A percentile compares a stretch with the other conserved stretches of the same genome.
These are phyloP conservation scores for Brachirus orientalis DNA, from an alignment of 2,113 vertebrate species.

Conservation along the genomic window DNA sequence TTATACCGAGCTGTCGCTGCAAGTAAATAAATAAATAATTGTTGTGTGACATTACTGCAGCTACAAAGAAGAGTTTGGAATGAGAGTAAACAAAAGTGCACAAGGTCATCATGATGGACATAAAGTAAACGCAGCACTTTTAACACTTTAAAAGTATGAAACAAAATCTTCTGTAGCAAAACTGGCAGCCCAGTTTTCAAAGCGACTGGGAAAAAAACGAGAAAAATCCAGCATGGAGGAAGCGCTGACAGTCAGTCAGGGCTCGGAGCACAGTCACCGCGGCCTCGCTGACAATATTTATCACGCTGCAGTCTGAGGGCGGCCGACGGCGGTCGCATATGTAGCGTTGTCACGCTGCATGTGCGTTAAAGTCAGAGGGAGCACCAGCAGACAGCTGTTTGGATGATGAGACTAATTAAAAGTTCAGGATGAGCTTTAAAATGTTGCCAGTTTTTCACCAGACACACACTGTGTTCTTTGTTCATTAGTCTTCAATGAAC, in stretches of 20 bases:
- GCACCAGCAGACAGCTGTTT: conserved; percentile 71
- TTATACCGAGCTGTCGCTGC: too few relatives aligned
- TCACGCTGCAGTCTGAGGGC: conserved; percentile 43
- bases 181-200: conserved; percentile 12
- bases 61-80: too few relatives aligned
- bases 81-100: too few relatives aligned
- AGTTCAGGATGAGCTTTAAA: conserved; percentile 63
- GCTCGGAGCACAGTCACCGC: conserved; percentile 28
- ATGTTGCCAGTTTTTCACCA: conserved; percentile 48
- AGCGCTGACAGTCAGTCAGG: conserved; percentile 28
- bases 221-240: conserved; percentile 17
- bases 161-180: conserved; percentile 2
- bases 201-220: conserved; percentile 11
- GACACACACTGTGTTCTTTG: conserved; percentile 43
- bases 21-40: too few relatives aligned
- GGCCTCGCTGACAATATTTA: conserved; percentile 41
- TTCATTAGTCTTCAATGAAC: conserved; percentile 61
- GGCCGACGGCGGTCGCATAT: conserved; percentile 37
- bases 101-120: conserved; percentile 1
- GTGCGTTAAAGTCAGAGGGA: conserved; percentile 30
- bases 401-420: conserved; percentile 77
- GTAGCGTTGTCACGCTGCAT: conserved; percentile 27
- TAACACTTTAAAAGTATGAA: background rate
- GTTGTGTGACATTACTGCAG: background rate
- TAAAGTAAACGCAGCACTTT: background rate